phyloP scores from a whole-genome alignment of 2,113 vertebrate species.

The Glaucidium brasilianum region DNA sequence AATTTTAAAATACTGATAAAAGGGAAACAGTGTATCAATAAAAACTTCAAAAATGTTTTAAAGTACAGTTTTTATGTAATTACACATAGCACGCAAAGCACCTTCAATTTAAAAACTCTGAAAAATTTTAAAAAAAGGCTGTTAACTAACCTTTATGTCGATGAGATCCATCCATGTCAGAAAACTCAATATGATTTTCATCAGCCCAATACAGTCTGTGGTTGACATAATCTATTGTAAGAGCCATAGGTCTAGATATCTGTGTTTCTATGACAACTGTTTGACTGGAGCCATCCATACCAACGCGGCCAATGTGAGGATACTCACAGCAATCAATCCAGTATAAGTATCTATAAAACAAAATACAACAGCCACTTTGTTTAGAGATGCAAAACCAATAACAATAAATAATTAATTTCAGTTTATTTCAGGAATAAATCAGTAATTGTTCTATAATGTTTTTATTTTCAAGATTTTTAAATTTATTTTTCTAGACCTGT shows the following conservation, averaged over 20 bases:
- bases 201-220: conserved; percentile 95
- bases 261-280: conserved; percentile 87
- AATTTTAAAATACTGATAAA: neutral
- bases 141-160: conserved; percentile 85
- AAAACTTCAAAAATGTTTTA: neutral
- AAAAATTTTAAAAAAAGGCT: neutral
- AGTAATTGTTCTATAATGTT: neutral
- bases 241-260: conserved; percentile 90
- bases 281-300: conserved; percentile 93
- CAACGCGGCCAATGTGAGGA: conserved; percentile 90
- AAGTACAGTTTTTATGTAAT: neutral
- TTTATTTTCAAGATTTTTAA: too few species aligned
- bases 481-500: neutral
- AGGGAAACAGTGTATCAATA: neutral
- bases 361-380: conserved; percentile 22
- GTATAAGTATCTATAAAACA: conserved; percentile 85
- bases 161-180: conserved; percentile 92
- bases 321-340: conserved; percentile 98
- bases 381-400: neutral
- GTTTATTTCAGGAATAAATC: neutral
- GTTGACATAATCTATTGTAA: conserved; percentile 97
- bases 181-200: conserved; percentile 94
- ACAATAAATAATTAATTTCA: neutral
- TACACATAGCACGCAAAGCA: neutral
- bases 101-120: neutral